These are phyloP conservation scores for Diaperis boleti DNA, from an alignment of 2,888 invertebrate genomes.

Conservation along the genomic window DNA sequence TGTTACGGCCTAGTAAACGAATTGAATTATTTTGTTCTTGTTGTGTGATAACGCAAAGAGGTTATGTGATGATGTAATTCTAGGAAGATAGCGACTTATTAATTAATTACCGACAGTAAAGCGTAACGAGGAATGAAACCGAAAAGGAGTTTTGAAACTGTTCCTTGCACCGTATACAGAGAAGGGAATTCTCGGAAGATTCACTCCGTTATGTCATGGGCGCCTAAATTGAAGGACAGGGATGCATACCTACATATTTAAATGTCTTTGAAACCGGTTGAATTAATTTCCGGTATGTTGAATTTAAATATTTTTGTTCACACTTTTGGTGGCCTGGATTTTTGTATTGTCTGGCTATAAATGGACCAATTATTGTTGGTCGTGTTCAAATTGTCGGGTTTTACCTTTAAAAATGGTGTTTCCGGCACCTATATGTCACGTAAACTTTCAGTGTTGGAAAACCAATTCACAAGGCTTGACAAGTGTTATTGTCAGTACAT, in stretches of 20 bases:
- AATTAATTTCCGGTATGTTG: slow-evolving; percentile 1
- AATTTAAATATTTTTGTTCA: slow-evolving; percentile 5
- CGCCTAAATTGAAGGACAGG: slow-evolving; percentile 23
- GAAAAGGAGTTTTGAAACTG: slow-evolving; percentile 33
- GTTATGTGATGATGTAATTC: slow-evolving; percentile 29
- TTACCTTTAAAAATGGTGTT: slow-evolving; percentile 3
- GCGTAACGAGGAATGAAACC: slow-evolving; percentile 30
- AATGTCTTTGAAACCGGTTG: slow-evolving; percentile 1
- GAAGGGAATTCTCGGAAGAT: slow-evolving; percentile 22
- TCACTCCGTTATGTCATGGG: slow-evolving; percentile 28
- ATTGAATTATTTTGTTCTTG: slow-evolving; percentile 24
- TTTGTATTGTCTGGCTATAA: too few relatives aligned
- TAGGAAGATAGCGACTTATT: too few relatives aligned
- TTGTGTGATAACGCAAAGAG: slow-evolving; percentile 9
- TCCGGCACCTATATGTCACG: slow-evolving; percentile 12
- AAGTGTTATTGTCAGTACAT: slow-evolving; percentile 28
- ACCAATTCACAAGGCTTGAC: slow-evolving; percentile 33
- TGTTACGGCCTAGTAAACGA: slow-evolving; percentile 27
- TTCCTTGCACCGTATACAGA: neutral
- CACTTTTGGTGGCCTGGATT: slow-evolving; percentile 4
- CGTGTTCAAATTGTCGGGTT: too few relatives aligned
- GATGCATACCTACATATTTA: slow-evolving; percentile 22
- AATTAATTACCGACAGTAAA: too few relatives aligned
- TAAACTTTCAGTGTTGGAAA: slow-evolving; percentile 2
- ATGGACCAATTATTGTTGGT: too few relatives aligned